Evolutionary conservation across 2,888 invertebrate species (phyloP), one percentile per base, ranked within the genome.

Genomic region (Drosophila limbata): DNA sequence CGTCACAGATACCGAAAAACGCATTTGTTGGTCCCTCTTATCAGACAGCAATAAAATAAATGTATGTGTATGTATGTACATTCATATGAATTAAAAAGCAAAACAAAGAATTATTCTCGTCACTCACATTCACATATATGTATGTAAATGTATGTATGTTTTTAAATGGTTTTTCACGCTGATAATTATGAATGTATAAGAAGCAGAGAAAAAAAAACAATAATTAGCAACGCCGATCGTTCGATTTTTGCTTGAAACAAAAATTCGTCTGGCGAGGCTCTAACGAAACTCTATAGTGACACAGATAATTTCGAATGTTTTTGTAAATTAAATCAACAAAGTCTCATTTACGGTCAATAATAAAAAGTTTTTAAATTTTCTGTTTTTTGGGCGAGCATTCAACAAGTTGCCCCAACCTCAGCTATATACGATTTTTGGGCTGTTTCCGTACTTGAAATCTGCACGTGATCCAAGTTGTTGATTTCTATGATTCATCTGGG

Each of bases 31-130:
- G 19, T n/a, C 35, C 33, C 15, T 45, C 61, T 77, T 78, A 77
- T 77, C 76, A 68, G 61, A 37, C 42, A 25, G 51, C 42, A 68
- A 65, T 67, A 64, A 78, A 70, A 67, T 44, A 51, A 8, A 28
- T 28, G 8, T 42, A 51, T 28, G 8, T 28, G 8, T 42, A 35
- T 28, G 28, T 35, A 39, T 11, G 45, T 47, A 50, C 21, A 31
- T 69, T 60, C 75, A 61, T 64, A 60, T 73, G 40, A 81, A 52
- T 53, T 50, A n/a, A 64, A 62, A 68, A 68, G 71, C 82, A 81
- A 86, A 87, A 87, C 82, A 86, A 86, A 77, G 68, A 65, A 73
- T 45, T 37, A 21, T 56, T 70, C 64, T 67, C 66, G 67, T 64
- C 83, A 74, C 69, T 59, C 59, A 50, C 53, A 35, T 21, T 28